A percentile compares a stretch with the other conserved stretches of the same genome.
Conservation (phyloP, 2,888 invertebrate species). For the Spatulosminthurus flaviceps region DNA sequence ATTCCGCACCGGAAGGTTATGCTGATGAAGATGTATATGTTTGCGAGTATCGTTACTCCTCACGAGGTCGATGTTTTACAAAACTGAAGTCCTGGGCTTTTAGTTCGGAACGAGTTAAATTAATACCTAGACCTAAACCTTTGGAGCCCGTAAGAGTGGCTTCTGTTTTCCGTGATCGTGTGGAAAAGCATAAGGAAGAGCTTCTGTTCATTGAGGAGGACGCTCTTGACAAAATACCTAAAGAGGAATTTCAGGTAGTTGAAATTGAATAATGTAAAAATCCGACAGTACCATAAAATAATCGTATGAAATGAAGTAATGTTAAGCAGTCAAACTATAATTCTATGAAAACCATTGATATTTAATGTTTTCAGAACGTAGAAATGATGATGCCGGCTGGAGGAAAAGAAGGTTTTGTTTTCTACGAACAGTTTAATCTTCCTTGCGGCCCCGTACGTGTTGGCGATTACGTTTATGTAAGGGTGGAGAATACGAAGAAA, state of each 20-base stretch:
- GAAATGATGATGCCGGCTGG: slow-evolving; percentile 74
- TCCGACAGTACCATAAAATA: too few species aligned
- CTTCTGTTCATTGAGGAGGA: slow-evolving; percentile 82
- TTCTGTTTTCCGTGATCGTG: slow-evolving; percentile 90
- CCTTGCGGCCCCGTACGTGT: slow-evolving; percentile 84
- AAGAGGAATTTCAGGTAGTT: slow-evolving; percentile 87
- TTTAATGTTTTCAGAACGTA: slow-evolving; percentile 74
- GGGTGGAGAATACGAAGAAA: slow-evolving; percentile 88
- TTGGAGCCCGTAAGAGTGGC: slow-evolving; percentile 87
- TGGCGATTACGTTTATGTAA: slow-evolving; percentile 95
- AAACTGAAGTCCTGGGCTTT: slow-evolving; percentile 80
- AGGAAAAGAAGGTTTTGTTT: slow-evolving; percentile 80
- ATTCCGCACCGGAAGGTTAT: slow-evolving; percentile 85
- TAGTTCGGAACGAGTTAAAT: slow-evolving; percentile 75
- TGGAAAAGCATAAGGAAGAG: slow-evolving; percentile 90
- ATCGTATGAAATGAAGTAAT: too few species aligned
- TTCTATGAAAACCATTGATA: too few species aligned
- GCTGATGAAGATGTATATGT: slow-evolving; percentile 94
- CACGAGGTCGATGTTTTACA: slow-evolving; percentile 86
- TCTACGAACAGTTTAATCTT: slow-evolving; percentile 93
- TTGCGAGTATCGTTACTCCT: slow-evolving; percentile 94
- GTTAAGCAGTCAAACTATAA: too few species aligned
- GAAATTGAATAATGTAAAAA: too few species aligned
- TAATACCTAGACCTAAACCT: slow-evolving; percentile 76
- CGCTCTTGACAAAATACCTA: slow-evolving; percentile 77